Conservation (phyloP, 2,113 vertebrate species). For the human region DNA sequence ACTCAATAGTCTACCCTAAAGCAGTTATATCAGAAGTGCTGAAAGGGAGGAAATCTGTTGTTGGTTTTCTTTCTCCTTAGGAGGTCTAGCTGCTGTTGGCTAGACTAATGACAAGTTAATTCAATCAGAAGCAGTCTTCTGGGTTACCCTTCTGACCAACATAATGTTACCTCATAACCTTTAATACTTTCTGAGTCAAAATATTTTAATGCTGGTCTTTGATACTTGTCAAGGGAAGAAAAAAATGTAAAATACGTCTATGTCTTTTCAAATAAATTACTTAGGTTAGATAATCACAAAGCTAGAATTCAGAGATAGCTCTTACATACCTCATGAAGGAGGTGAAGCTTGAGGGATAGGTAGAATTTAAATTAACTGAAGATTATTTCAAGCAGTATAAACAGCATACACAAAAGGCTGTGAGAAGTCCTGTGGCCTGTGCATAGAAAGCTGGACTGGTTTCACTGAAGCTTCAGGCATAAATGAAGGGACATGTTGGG, state of each 20-base stretch:
- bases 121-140: background rate
- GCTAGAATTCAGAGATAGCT: background rate
- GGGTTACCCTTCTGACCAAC: background rate
- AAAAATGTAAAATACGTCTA: background rate
- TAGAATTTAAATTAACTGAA: background rate
- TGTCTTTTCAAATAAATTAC: background rate
- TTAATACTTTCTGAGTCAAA: background rate
- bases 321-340: constrained; percentile 14
- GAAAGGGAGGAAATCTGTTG: background rate
- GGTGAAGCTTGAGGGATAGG: background rate
- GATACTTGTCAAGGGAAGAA: background rate
- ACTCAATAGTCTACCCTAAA: background rate
- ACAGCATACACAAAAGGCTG: background rate
- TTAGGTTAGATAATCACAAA: background rate
- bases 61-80: background rate
- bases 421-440: background rate
- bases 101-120: background rate
- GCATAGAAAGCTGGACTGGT: background rate
- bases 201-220: background rate
- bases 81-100: background rate
- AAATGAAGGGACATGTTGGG: background rate
- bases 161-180: background rate
- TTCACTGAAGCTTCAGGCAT: background rate
- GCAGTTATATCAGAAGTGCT: background rate
- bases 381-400: constrained; percentile 19